Percentiles rank a stretch among this genome's conserved stretches.
Conservation (phyloP, 2,888 invertebrate genomes). For the Troides helena region DNA sequence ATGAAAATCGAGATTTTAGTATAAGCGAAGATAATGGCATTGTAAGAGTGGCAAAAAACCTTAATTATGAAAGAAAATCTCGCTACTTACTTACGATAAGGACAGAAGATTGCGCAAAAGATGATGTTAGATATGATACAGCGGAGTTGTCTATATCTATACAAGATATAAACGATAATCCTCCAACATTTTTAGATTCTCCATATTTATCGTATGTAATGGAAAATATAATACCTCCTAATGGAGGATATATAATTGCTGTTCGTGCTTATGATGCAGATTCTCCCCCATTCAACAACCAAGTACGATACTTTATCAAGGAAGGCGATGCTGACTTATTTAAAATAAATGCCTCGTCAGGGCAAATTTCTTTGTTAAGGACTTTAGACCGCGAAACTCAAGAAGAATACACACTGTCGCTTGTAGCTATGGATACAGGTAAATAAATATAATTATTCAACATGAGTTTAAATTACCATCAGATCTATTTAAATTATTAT, state of each 20-base stretch:
- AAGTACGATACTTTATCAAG: constrained; percentile 95
- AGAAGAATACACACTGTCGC: constrained; percentile 89
- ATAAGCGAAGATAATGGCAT: constrained; percentile 95
- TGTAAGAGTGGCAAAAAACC: constrained; percentile 93
- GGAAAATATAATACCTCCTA: constrained; percentile 93
- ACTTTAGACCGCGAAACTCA: constrained; percentile 92
- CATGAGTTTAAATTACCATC: background rate
- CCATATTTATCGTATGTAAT: constrained; percentile 95
- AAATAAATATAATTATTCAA: constrained; percentile 30
- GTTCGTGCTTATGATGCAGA: constrained; percentile 95
- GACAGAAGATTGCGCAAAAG: constrained; percentile 92
- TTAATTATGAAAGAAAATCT: constrained; percentile 94
- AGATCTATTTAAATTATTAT: background rate
- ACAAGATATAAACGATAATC: constrained; percentile 95
- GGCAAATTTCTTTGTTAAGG: constrained; percentile 91
- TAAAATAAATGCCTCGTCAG: constrained; percentile 94
- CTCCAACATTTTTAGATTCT: constrained; percentile 95
- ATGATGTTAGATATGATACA: constrained; percentile 86
- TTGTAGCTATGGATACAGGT: constrained; percentile 97
- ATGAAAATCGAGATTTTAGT: constrained; percentile 93
- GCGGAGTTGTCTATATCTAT: constrained; percentile 91
- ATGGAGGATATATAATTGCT: constrained; percentile 88
- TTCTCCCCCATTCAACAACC: constrained; percentile 92
- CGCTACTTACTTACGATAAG: constrained; percentile 90
- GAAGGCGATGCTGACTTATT: constrained; percentile 96